Evolutionary conservation across 2,888 invertebrate genomes (phyloP).

Genomic region (Xiphydria camelus): DNA sequence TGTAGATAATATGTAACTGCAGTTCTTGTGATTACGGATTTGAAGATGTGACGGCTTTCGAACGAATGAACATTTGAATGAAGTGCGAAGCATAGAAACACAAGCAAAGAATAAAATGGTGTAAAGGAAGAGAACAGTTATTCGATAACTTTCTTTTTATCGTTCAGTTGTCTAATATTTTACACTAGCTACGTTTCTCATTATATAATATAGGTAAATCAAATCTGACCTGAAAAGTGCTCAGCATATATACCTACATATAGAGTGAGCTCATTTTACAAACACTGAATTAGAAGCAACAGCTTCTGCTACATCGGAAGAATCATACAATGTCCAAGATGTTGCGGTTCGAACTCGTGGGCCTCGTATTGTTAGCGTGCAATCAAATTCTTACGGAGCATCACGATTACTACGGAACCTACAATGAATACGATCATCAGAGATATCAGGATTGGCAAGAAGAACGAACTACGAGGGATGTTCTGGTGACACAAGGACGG

Average conservation of each 20-base stretch:
- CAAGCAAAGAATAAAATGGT: no score
- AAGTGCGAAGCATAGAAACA: no score
- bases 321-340: constrained; percentile 45
- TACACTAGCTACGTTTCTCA: not conserved
- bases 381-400: constrained; percentile 50
- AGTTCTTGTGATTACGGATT: no score
- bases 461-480: constrained; percentile 63
- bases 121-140: no score
- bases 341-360: constrained; percentile 46
- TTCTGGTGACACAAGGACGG: constrained; percentile 69
- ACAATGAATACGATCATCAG: constrained; percentile 36
- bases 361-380: constrained; percentile 45
- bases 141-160: not conserved
- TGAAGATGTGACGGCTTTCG: no score
- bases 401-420: constrained; percentile 38
- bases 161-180: not conserved
- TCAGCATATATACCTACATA: no score
- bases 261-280: not conserved
- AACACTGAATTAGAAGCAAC: constrained; percentile 51
- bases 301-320: no score
- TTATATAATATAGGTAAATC: not conserved
- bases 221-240: not conserved
- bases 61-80: no score
- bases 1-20: no score
- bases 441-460: constrained; percentile 36